Evolutionary conservation across 2,113 vertebrate genomes (phyloP), one percentile per base, ranked within the genome.

Genomic region (Oreocharis arfaki): DNA sequence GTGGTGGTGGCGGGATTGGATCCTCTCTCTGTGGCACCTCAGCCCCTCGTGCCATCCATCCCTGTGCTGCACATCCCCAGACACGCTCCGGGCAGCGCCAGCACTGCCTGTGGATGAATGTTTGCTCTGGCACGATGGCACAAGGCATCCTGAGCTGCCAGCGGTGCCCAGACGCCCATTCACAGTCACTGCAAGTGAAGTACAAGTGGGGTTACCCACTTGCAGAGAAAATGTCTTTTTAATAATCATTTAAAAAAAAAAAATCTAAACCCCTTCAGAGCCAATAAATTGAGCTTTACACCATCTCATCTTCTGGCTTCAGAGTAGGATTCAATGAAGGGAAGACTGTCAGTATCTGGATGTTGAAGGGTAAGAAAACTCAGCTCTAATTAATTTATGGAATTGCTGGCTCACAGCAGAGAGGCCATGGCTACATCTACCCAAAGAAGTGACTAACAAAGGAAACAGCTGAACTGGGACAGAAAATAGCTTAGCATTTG

Each of bases 21-120:
- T 26, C 0, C 0, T 7, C 44, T 30, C 1, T 0, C 4, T 21
- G 39, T 2, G n/a, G 28, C 8, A 4, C 26, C 42, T 44, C 57
- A 65, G 37, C 39, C 35, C 24, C 44, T 32, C 6, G 0, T 10
- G 19, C 18, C 28, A 17, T n/a, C 35, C 73, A 30, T 26, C 60
- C 57, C 26, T 11, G 35, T 16, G 35, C 47, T 2, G 1, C 6
- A 0, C 13, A 3, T 46, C 53, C 69, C 55, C 73, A 89, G 78
- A 18, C 57, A 21, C 0, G 0, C 49, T 63, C 74, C 0, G 1
- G 61, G 67, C 83, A 74, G 69, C 28, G 22, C 69, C 61, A 50
- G 69, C 27, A 0, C 47, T 33, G 30, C 46, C 33, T 3, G 56
- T 6, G 56, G 61, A 5, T 17, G 30, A 64, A n/a, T 39, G 67